Evolutionary conservation across 2,797 vertebrate species (phyloP).

Genomic region (Falco peregrinus): DNA sequence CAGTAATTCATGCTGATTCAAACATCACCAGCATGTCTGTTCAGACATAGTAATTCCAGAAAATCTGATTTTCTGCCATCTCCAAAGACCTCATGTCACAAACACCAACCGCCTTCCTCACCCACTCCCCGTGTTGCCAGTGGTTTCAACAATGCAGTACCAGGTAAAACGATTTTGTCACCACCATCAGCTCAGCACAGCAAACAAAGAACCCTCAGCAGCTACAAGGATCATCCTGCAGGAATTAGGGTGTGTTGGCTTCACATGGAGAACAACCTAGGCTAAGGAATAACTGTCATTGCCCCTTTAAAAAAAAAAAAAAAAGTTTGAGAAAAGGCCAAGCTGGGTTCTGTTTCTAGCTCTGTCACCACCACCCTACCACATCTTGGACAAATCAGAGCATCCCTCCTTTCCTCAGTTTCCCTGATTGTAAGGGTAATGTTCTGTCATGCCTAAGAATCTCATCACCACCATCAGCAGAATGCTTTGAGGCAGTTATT

Average conservation of each 20-base stretch:
- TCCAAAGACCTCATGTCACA: neutral
- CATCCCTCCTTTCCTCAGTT: neutral
- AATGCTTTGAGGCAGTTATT: neutral
- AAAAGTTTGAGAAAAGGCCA: neutral
- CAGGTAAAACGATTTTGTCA: neutral
- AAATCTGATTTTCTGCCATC: neutral
- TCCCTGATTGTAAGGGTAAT: neutral
- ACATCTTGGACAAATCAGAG: neutral
- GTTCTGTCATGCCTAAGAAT: neutral
- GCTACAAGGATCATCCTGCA: neutral
- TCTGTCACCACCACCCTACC: neutral
- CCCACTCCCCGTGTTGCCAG: fast-evolving
- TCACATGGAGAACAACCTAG: neutral
- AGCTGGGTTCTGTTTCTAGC: neutral
- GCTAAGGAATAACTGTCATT: neutral
- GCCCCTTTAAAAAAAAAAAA: neutral
- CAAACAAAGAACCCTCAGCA: neutral
- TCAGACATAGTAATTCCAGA: neutral
- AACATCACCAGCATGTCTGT: neutral
- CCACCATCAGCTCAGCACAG: neutral
- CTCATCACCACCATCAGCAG: neutral
- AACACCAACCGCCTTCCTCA: neutral
- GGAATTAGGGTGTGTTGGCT: neutral
- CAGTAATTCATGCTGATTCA: neutral
- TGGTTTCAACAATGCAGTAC: neutral